Evolutionary conservation across 2,113 vertebrate genomes (phyloP), one percentile per base, ranked within the genome.

Genomic region (Trematomus loennbergii): DNA sequence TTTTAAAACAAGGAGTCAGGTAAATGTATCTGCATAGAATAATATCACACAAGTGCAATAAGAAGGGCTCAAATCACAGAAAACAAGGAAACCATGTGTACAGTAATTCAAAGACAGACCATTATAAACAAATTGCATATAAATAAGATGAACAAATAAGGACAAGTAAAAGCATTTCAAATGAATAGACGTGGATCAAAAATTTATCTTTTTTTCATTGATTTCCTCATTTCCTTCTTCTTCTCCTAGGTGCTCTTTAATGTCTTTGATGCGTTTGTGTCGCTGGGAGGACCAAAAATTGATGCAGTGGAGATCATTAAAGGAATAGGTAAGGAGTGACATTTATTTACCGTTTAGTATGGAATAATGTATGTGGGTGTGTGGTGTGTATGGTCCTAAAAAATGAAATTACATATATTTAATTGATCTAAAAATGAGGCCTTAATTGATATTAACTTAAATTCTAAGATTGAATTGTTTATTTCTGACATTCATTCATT

Each of bases 251-350:
- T 99, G 82, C 96, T 99, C 46, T 99, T 98, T 91, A 97, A 98
- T 11, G 98, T 99, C 10, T 99, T 98, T 87, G 95, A 98, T 20
- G 94, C 96, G 5, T 99, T 99, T 43, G 97, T 98, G 88, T 67
- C 89, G 0, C 93, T 99, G 61, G 97, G 98, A 87, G 82, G 93
- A 79, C 20, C 85, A 12, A 85, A 92, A 0, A 97, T 99, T 74
- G 85, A 96, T 0, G 96, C 96, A 0, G 94, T 83, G 64, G 96
- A 99, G 75, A 99, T 97, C 57, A 85, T 97, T 82, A 99, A 98
- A 94, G 98, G 98, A 89, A 95, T 99, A 93, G 94, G 98, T 99
- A 82, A 3, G 95, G 85, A 50, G 5, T 8, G 10, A 43, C 3
- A 59, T 54, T 55, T 16, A 55, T 63, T 68, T 16, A 48, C 9